A percentile compares a stretch with the other conserved stretches of the same genome.
Conservation (phyloP, 2,113 vertebrate species). For the Megaceryle maxima region DNA sequence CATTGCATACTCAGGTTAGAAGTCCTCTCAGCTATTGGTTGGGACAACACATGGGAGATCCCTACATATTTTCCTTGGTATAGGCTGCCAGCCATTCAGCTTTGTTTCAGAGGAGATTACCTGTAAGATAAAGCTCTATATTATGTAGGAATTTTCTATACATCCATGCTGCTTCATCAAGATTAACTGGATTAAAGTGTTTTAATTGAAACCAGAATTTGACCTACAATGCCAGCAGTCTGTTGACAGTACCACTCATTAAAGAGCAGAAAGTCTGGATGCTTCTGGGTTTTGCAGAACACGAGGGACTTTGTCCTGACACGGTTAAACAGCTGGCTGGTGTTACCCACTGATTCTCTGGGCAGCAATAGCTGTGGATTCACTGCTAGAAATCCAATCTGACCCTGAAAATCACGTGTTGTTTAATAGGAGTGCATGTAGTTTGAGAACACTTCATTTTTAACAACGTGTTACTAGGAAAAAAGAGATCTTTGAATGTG, state of each 20-base stretch:
- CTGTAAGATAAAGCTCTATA: not conserved
- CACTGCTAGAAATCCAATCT: not conserved
- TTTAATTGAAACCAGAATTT: conserved; percentile 17
- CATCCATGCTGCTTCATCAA: not conserved
- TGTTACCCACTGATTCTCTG: not conserved
- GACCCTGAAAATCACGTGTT: not conserved
- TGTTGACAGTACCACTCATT: not conserved
- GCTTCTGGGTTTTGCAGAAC: not conserved
- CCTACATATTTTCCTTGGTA: not conserved
- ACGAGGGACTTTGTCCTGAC: not conserved
- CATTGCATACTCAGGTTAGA: not conserved
- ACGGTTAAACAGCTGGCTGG: not conserved
- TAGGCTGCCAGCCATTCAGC: not conserved
- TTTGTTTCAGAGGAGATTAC: conserved; percentile 24
- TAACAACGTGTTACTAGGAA: not conserved
- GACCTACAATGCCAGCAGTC: not conserved
- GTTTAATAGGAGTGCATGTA: not conserved
- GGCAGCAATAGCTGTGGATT: not conserved
- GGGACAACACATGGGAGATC: not conserved
- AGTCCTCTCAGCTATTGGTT: not conserved
- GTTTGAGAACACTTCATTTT: not conserved
- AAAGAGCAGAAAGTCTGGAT: not conserved
- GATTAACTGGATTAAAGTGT: not conserved
- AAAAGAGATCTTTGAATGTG: not conserved
- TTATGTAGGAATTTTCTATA: not conserved